These are phyloP conservation scores for Trichomalopsis sarcophagae DNA, from an alignment of 1,140 invertebrate genomes.

Conservation along the genomic window DNA sequence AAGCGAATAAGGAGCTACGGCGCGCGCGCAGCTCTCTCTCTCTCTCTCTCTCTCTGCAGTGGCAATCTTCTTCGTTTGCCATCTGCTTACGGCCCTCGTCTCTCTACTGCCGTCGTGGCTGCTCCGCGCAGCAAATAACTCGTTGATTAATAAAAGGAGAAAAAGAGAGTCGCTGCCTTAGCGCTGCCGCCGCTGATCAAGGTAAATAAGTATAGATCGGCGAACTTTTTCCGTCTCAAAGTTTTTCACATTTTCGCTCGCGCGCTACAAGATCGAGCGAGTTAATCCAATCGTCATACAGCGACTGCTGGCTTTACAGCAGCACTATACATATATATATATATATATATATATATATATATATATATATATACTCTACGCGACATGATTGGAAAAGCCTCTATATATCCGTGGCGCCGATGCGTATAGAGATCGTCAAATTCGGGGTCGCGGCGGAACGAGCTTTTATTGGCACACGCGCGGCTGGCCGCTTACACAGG, in stretches of 20 bases:
- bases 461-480: constrained; percentile 13
- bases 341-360: too few species aligned
- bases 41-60: not conserved
- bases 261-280: not conserved
- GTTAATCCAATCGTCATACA: constrained; percentile 23
- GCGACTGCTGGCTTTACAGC: not conserved
- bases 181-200: constrained; percentile 26
- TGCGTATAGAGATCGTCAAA: not conserved
- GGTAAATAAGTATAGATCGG: constrained; percentile 23
- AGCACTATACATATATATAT: too few species aligned
- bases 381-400: constrained; percentile 24
- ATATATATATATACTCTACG: too few species aligned
- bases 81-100: constrained; percentile 11
- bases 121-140: constrained; percentile 50
- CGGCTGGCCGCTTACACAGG: not conserved
- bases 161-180: not conserved
- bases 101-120: constrained; percentile 21
- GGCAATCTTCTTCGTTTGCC: constrained; percentile 32
- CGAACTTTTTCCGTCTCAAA: constrained; percentile 29
- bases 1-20: not conserved
- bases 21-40: too few species aligned
- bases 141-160: constrained; percentile 53
- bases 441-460: not conserved
- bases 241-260: not conserved
- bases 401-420: not conserved